These are phyloP conservation scores for Drosophila virilis DNA, from an alignment of 1,140 invertebrate species.

Conservation along the genomic window DNA sequence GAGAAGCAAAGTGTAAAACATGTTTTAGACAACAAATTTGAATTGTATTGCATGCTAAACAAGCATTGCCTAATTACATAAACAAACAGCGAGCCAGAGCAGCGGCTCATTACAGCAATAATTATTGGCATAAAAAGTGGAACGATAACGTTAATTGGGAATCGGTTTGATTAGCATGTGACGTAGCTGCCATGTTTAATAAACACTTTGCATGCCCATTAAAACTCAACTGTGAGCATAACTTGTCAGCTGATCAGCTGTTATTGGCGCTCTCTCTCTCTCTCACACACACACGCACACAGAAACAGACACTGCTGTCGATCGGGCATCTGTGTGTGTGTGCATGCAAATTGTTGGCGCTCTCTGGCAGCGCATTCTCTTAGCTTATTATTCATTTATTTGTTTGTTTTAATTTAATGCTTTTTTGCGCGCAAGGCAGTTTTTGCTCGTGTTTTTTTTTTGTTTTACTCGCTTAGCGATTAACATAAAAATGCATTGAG, in stretches of 20 bases:
- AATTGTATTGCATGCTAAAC: conserved; percentile 20
- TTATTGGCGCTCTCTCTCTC: conserved; percentile 9
- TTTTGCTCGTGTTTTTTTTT: conserved; percentile 33
- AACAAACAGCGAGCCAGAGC: conserved; percentile 29
- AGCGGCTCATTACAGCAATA: conserved; percentile 26
- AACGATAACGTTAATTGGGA: conserved; percentile 47
- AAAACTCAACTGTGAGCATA: conserved; percentile 74
- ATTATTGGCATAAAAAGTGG: conserved; percentile 48
- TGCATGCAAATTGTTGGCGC: conserved; percentile 66
- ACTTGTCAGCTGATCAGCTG: conserved; percentile 21
- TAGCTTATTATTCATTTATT: conserved; percentile 80
- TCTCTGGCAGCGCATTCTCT: conserved; percentile 42
- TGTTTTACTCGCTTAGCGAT: conserved; percentile 45
- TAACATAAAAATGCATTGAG: conserved; percentile 78
- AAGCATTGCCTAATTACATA: conserved; percentile 38
- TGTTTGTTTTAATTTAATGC: conserved; percentile 83
- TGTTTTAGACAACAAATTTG: background rate
- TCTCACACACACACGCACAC: background rate
- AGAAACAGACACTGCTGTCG: conserved; percentile 24
- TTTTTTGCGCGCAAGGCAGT: conserved; percentile 70
- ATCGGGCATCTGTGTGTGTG: conserved; percentile 9
- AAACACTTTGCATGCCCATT: conserved; percentile 78
- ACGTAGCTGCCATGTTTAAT: conserved; percentile 55
- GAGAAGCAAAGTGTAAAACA: background rate
- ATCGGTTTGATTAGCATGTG: conserved; percentile 58